Percentiles rank a stretch among this genome's conserved stretches.
phyloP scores from a whole-genome alignment of 1,140 invertebrate species.

The Drosophila mauritiana region DNA sequence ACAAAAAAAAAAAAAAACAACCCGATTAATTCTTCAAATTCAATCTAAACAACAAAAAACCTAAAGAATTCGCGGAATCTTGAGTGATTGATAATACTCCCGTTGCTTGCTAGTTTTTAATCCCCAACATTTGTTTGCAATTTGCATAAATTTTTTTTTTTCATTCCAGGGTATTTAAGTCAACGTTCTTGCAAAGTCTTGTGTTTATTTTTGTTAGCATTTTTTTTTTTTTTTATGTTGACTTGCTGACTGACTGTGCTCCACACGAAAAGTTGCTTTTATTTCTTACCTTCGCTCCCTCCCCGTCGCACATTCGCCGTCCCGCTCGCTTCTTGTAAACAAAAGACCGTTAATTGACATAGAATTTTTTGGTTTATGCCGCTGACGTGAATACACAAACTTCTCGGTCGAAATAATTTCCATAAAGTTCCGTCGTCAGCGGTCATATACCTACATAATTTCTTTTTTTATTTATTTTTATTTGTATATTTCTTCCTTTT shows the following conservation, averaged over 20 bases:
- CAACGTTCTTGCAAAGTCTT: background rate
- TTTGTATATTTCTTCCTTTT: background rate
- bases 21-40: background rate
- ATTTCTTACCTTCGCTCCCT: slow-evolving; percentile 9
- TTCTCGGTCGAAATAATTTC: slow-evolving; percentile 58
- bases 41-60: background rate
- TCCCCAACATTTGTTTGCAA: background rate
- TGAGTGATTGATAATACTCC: background rate
- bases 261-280: slow-evolving; percentile 14
- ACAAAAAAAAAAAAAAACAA: background rate
- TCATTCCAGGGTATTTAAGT: slow-evolving; percentile 25
- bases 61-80: background rate
- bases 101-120: background rate
- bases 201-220: background rate
- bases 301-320: background rate
- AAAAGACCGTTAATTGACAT: slow-evolving; percentile 82
- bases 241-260: slow-evolving; percentile 5
- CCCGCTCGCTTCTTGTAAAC: slow-evolving; percentile 55
- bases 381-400: slow-evolving; percentile 28
- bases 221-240: slow-evolving; percentile 2
- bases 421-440: slow-evolving; percentile 57
- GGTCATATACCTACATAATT: slow-evolving; percentile 58
- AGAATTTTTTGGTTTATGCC: slow-evolving; percentile 71
- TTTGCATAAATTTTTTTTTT: slow-evolving; percentile 31
- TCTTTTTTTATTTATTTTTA: slow-evolving; percentile 13